Percentiles rank a stretch among this genome's conserved stretches.
Evolutionary conservation across 2,888 invertebrate genomes (phyloP).

Genomic region (Augochlorella aurata): DNA sequence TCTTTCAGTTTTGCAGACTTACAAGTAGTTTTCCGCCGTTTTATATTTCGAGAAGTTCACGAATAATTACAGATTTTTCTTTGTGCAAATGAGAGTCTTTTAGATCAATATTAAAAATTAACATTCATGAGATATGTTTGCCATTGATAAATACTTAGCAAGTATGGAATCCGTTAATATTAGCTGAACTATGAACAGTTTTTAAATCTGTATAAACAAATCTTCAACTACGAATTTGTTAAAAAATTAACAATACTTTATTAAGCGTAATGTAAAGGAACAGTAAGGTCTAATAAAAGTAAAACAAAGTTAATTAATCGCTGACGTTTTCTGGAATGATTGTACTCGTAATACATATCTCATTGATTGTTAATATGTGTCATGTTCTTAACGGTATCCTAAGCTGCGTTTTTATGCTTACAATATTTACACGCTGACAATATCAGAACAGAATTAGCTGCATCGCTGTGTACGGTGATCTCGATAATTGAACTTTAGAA

Average conservation of each 20-base stretch:
- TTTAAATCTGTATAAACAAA: neutral
- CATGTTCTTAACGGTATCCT: slow-evolving; percentile 44
- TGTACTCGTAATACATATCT: slow-evolving; percentile 42
- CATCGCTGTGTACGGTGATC: slow-evolving; percentile 60
- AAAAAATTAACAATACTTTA: slow-evolving; percentile 18
- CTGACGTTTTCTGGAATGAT: slow-evolving; percentile 33
- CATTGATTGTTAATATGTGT: slow-evolving; percentile 45
- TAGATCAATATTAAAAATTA: slow-evolving; percentile 31
- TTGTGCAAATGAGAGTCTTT: slow-evolving; percentile 7
- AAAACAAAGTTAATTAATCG: slow-evolving; percentile 21
- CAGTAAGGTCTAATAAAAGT: slow-evolving; percentile 12
- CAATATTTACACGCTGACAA: slow-evolving; percentile 42
- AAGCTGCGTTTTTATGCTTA: slow-evolving; percentile 50
- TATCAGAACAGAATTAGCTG: slow-evolving; percentile 43
- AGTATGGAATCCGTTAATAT: slow-evolving; percentile 18
- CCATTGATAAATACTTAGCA: slow-evolving; percentile 24
- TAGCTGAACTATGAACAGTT: neutral
- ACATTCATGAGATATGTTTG: slow-evolving; percentile 50
- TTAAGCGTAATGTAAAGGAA: slow-evolving; percentile 16
- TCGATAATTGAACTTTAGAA: slow-evolving; percentile 43
- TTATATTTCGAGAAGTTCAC: slow-evolving; percentile 4
- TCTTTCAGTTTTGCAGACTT: slow-evolving; percentile 21
- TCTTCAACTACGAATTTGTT: slow-evolving; percentile 18
- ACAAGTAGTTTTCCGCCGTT: neutral
- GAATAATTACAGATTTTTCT: slow-evolving; percentile 15